Conservation (phyloP, 2,797 vertebrate species). For the Prionace glauca region DNA sequence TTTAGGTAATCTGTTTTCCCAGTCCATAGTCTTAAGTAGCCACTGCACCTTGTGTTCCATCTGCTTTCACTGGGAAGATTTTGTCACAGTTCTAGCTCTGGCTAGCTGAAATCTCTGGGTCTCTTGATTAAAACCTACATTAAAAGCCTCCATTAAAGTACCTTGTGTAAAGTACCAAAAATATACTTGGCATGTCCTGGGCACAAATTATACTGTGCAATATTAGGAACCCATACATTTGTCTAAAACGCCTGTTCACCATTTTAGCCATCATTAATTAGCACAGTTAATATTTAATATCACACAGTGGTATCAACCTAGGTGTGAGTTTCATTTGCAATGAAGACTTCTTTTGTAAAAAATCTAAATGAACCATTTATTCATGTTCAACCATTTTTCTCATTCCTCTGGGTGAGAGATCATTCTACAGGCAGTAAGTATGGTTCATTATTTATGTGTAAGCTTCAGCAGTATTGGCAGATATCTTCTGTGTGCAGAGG, state of each 20-base stretch:
- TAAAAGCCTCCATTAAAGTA: not conserved
- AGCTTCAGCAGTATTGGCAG: not conserved
- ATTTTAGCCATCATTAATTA: not conserved
- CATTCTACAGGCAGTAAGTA: not conserved
- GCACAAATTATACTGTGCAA: not conserved
- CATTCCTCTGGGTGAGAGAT: not conserved
- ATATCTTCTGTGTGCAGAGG: not conserved
- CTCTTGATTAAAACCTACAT: not conserved
- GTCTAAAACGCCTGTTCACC: not conserved
- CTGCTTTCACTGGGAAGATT: not conserved
- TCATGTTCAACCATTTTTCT: not conserved
- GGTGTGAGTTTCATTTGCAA: not conserved
- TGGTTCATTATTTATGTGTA: conserved; percentile 14
- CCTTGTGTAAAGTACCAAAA: not conserved
- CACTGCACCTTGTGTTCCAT: not conserved
- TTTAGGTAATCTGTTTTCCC: not conserved
- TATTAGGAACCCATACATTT: not conserved
- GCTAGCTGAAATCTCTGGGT: not conserved
- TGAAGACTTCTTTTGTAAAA: not conserved
- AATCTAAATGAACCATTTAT: not conserved
- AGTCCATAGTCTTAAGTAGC: not conserved
- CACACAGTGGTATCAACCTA: not conserved
- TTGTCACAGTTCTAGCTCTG: not conserved
- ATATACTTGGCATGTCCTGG: not conserved
- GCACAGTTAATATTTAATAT: conserved; percentile 15